phyloP scores from a whole-genome alignment of 2,888 invertebrate genomes.

The Petrolisthes cinctipes region DNA sequence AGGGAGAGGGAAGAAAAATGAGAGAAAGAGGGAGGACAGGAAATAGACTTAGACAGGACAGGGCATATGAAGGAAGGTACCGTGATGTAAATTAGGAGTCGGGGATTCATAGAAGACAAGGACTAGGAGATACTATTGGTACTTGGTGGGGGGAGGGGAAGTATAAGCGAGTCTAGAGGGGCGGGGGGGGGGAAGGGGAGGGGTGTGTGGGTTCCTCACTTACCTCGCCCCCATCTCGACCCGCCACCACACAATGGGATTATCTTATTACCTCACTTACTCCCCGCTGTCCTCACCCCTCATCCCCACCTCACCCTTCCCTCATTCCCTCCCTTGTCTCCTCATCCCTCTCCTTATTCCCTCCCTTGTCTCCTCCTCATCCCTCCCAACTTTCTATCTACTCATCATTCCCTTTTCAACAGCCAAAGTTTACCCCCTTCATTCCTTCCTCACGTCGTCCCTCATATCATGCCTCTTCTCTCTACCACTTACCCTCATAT shows the following conservation, averaged over 20 bases:
- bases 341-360: background rate
- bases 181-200: conserved; percentile 23
- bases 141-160: background rate
- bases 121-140: background rate
- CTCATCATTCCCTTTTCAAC: conserved; percentile 14
- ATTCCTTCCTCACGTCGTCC: background rate
- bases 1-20: background rate
- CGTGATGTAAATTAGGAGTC: background rate
- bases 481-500: background rate
- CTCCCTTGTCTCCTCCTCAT: background rate
- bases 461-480: background rate
- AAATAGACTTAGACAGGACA: background rate
- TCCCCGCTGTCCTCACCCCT: conserved; percentile 27
- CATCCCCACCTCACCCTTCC: background rate
- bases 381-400: background rate
- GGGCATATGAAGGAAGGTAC: background rate
- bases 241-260: conserved; percentile 44
- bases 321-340: background rate
- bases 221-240: conserved; percentile 33
- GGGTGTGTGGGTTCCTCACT: background rate
- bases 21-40: background rate
- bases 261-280: conserved; percentile 46
- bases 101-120: background rate
- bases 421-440: background rate
- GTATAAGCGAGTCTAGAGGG: conserved; percentile 27